A percentile compares a stretch with the other conserved stretches of the same genome.
phyloP scores from a whole-genome alignment of 1,140 invertebrate species.

The Apolygus lucorum region DNA sequence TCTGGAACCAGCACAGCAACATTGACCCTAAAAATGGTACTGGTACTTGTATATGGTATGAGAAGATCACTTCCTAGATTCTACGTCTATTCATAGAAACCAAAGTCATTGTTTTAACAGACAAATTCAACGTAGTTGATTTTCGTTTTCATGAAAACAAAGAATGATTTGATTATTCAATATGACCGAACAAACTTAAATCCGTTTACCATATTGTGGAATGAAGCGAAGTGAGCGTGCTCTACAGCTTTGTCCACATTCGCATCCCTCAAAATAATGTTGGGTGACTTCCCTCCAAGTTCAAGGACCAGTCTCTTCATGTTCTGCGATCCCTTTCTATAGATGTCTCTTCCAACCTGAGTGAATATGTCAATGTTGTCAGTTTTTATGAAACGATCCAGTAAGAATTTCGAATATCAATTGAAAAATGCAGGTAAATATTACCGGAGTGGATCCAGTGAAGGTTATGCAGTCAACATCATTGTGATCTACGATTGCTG shows the following conservation, averaged over 20 bases:
- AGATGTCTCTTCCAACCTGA: constrained; percentile 71
- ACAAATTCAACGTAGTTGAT: too few species aligned
- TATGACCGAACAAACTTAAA: too few species aligned
- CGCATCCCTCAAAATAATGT: constrained; percentile 78
- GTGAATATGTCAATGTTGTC: too few species aligned
- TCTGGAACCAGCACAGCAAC: constrained; percentile 80
- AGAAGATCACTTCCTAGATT: too few species aligned
- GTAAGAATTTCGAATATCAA: too few species aligned
- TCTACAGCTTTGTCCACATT: constrained; percentile 74
- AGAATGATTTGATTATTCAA: too few species aligned
- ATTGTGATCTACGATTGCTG: constrained; percentile 63
- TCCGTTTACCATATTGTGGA: constrained; percentile 75
- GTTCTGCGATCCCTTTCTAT: constrained; percentile 62
- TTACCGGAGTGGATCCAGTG: constrained; percentile 75
- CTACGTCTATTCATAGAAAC: too few species aligned
- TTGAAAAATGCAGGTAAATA: too few species aligned
- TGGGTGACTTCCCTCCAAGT: constrained; percentile 91
- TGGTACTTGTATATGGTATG: too few species aligned
- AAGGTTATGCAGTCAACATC: constrained; percentile 70
- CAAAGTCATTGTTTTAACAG: too few species aligned
- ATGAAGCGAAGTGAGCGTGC: constrained; percentile 68
- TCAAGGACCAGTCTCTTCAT: constrained; percentile 87
- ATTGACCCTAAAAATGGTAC: constrained; percentile 74
- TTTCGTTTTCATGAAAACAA: too few species aligned
- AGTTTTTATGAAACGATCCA: too few species aligned